Evolutionary conservation across 1,140 invertebrate species (phyloP).

Genomic region (Archivesica marissinica): DNA sequence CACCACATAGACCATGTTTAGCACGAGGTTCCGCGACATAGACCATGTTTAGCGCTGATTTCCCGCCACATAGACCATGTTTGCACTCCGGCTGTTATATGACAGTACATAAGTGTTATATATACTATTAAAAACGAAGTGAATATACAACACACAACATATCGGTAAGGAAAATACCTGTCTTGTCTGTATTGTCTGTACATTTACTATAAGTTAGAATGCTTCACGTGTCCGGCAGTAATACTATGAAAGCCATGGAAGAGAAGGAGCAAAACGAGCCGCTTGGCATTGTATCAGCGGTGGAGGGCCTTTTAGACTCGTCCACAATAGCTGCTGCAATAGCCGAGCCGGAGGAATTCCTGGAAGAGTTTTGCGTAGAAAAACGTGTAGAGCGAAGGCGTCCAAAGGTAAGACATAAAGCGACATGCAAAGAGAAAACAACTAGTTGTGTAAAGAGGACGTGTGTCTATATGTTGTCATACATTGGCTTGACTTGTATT

Average conservation of each 20-base stretch:
- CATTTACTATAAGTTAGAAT: neutral
- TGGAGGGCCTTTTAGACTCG: slow-evolving; percentile 27
- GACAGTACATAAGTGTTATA: neutral
- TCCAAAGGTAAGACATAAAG: neutral
- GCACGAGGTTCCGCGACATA: too few species aligned
- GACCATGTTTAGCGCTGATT: too few species aligned
- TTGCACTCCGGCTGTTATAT: too few species aligned
- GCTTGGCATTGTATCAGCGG: neutral
- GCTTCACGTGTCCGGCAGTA: neutral
- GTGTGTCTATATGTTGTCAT: slow-evolving; percentile 52
- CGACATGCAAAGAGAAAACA: slow-evolving; percentile 10
- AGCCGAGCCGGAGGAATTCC: slow-evolving; percentile 43
- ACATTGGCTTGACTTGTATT: slow-evolving; percentile 46
- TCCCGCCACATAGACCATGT: too few species aligned
- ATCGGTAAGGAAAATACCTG: too few species aligned
- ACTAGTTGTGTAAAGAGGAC: slow-evolving; percentile 26
- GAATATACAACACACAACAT: too few species aligned
- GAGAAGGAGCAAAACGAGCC: neutral
- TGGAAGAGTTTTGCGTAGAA: slow-evolving; percentile 16
- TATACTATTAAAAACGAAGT: neutral
- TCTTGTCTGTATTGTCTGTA: neutral
- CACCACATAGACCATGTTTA: too few species aligned
- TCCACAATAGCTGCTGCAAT: slow-evolving; percentile 16
- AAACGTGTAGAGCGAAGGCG: neutral
- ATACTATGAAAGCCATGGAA: neutral